A percentile compares a stretch with the other conserved stretches of the same genome.
Evolutionary conservation across 1,140 invertebrate genomes (phyloP).

Genomic region (Drosophila bifasciata): DNA sequence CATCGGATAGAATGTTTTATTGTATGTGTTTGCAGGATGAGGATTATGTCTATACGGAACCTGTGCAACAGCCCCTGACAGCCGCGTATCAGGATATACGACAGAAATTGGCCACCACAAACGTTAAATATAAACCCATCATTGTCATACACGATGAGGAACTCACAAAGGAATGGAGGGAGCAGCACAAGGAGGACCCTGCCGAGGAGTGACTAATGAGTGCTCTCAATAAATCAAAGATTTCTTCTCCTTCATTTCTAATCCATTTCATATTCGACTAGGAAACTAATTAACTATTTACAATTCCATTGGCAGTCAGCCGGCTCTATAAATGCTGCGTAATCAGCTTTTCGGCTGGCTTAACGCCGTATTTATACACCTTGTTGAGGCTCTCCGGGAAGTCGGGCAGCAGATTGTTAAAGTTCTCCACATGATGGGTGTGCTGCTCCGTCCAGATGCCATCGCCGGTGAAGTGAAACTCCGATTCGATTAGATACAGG

Average conservation of each 20-base stretch:
- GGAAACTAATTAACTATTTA: constrained; percentile 18
- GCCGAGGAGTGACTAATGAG: neutral
- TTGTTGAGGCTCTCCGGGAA: constrained; percentile 80
- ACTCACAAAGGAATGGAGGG: neutral
- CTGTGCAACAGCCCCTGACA: constrained; percentile 62
- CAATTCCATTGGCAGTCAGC: constrained; percentile 5
- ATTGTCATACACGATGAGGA: constrained; percentile 35
- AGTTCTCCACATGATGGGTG: constrained; percentile 78
- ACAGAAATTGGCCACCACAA: constrained; percentile 40
- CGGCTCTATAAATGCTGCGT: constrained; percentile 47
- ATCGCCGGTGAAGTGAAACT: constrained; percentile 84
- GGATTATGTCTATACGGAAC: constrained; percentile 44
- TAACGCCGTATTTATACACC: constrained; percentile 79
- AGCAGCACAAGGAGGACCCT: neutral
- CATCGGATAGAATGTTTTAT: neutral
- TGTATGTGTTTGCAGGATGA: constrained; percentile 30
- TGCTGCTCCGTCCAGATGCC: constrained; percentile 84
- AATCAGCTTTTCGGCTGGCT: constrained; percentile 54
- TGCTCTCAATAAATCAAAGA: too few relatives aligned
- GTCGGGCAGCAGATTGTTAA: constrained; percentile 78
- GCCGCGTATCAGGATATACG: constrained; percentile 65
- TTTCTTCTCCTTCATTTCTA: too few relatives aligned
- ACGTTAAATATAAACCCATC: constrained; percentile 38
- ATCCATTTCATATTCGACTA: too few relatives aligned
- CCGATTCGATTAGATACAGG: constrained; percentile 84